phyloP scores from a whole-genome alignment of 1,140 invertebrate species.

The Leucophenga varia region DNA sequence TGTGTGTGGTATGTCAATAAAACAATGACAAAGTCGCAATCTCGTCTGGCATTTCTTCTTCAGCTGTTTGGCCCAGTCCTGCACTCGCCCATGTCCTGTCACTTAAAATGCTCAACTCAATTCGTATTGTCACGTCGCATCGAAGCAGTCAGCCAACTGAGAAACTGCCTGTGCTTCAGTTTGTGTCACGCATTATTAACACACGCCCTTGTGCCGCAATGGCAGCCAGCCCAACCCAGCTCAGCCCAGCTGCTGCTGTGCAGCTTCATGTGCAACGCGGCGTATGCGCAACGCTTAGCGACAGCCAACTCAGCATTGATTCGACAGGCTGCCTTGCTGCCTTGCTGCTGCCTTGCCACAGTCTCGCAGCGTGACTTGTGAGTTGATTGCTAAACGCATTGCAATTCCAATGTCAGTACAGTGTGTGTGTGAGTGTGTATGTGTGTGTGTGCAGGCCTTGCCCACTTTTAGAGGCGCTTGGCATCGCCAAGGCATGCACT shows the following conservation, averaged over 20 bases:
- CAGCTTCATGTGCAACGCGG: conserved; percentile 36
- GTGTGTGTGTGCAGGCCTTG: conserved; percentile 10
- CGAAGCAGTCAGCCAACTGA: conserved; percentile 13
- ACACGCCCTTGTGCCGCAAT: conserved; percentile 28
- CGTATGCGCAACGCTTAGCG: conserved; percentile 39
- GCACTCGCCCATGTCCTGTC: conserved; percentile 24
- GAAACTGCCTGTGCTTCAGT: conserved; percentile 31
- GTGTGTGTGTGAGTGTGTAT: neutral
- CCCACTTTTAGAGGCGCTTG: conserved; percentile 14
- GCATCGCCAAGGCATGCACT: too few species aligned
- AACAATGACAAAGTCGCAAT: conserved; percentile 33
- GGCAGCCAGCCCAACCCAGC: conserved; percentile 2
- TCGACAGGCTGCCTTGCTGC: conserved; percentile 6
- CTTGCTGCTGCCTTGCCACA: conserved; percentile 1
- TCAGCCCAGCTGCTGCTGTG: conserved; percentile 4
- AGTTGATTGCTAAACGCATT: conserved; percentile 47
- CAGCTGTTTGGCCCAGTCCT: conserved; percentile 15
- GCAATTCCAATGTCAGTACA: conserved; percentile 25
- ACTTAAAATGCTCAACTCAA: conserved; percentile 48
- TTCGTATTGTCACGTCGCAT: conserved; percentile 33
- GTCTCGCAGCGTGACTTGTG: conserved; percentile 33
- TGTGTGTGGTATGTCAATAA: conserved; percentile 21
- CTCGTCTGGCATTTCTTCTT: conserved; percentile 16
- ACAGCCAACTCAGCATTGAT: conserved; percentile 8
- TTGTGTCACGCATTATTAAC: conserved; percentile 52